A percentile compares a stretch with the other conserved stretches of the same genome.
These are phyloP conservation scores for Ardeotis arabs DNA, from an alignment of 2,113 vertebrate genomes.

Conservation along the genomic window DNA sequence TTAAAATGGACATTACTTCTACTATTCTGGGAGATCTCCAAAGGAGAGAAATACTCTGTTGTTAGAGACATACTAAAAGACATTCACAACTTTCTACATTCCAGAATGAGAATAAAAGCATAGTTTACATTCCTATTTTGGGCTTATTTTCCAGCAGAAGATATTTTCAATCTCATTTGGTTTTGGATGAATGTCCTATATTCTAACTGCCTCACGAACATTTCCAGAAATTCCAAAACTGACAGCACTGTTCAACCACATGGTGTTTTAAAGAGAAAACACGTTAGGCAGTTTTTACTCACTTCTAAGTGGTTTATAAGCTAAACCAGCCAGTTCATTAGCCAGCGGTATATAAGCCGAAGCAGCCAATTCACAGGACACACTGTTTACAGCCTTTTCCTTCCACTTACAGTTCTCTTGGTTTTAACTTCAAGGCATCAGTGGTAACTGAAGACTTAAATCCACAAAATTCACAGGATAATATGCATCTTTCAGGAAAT, in stretches of 20 bases:
- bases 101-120: not conserved
- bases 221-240: not conserved
- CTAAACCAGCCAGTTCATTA: not conserved
- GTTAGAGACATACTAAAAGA: not conserved
- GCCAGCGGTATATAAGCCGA: not conserved
- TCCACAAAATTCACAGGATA: not conserved
- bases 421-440: not conserved
- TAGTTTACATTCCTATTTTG: not conserved
- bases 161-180: not conserved
- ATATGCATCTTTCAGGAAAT: not conserved
- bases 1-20: not conserved
- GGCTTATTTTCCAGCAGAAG: not conserved
- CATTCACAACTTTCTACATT: not conserved
- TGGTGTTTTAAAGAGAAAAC: not conserved
- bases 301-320: not conserved
- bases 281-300: not conserved
- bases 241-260: not conserved
- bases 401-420: not conserved
- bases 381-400: not conserved
- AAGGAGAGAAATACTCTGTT: not conserved
- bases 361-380: not conserved
- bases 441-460: not conserved
- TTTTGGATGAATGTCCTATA: not conserved
- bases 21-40: not conserved
- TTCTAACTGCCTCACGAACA: not conserved